phyloP scores from a whole-genome alignment of 2,888 invertebrate genomes.

The Fabriciana adippe region DNA sequence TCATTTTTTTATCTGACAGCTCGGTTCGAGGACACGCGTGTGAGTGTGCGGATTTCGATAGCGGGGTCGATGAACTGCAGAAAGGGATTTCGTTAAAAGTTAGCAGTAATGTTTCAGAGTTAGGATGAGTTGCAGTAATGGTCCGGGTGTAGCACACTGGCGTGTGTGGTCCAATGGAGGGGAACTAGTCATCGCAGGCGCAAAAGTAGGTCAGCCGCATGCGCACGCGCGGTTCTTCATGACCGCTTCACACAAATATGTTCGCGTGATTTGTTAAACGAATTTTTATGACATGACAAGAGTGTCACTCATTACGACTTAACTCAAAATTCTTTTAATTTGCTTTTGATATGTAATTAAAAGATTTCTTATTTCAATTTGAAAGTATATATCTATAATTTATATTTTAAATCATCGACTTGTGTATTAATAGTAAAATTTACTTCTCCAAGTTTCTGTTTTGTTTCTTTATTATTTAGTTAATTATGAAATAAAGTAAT shows the following conservation, averaged over 20 bases:
- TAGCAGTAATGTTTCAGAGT: conserved; percentile 65
- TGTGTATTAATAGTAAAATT: too few species aligned
- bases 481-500: neutral
- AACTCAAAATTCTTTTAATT: neutral
- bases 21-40: conserved; percentile 67
- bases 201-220: conserved; percentile 72
- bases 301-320: conserved; percentile 17
- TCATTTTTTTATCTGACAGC: conserved; percentile 72
- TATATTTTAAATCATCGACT: neutral
- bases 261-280: conserved; percentile 29
- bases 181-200: conserved; percentile 59
- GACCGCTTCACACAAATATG: conserved; percentile 47
- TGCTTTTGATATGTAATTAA: neutral
- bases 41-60: conserved; percentile 82
- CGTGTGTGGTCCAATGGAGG: conserved; percentile 62
- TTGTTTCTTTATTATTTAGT: too few species aligned
- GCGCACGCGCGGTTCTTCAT: conserved; percentile 69
- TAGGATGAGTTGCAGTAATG: conserved; percentile 58
- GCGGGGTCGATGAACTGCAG: conserved; percentile 76
- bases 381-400: neutral
- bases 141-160: conserved; percentile 52
- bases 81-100: conserved; percentile 75
- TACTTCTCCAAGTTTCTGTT: too few species aligned
- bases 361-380: neutral
- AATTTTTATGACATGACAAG: conserved; percentile 27